Conservation (phyloP, 2,888 invertebrate genomes). For the Epicampocera succincta region DNA sequence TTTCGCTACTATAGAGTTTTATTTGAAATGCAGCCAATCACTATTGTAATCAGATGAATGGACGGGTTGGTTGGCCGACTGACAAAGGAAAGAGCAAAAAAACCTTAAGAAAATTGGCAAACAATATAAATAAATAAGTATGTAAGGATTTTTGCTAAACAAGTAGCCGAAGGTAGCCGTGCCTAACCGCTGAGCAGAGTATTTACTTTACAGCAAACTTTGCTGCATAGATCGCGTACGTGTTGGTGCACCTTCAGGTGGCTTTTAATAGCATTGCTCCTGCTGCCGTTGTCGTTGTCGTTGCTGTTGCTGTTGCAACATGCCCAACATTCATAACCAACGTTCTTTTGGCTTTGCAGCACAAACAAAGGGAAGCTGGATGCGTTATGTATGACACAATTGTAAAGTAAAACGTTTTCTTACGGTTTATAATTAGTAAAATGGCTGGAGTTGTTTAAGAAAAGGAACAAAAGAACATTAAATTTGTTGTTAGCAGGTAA, state of each 20-base stretch:
- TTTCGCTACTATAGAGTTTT: constrained; percentile 38
- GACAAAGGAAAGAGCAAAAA: not conserved
- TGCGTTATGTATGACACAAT: constrained; percentile 66
- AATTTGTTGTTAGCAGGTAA: constrained; percentile 15
- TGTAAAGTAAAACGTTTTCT: constrained; percentile 65
- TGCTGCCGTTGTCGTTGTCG: not conserved
- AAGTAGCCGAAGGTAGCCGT: constrained; percentile 61
- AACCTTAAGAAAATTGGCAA: not conserved
- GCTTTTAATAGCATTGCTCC: constrained; percentile 41
- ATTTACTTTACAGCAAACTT: constrained; percentile 44
- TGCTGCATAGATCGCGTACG: constrained; percentile 41
- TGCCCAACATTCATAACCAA: constrained; percentile 9
- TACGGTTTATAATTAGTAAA: constrained; percentile 67
- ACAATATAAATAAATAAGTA: constrained; percentile 25
- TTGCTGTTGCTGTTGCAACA: not conserved
- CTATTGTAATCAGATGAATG: constrained; percentile 64
- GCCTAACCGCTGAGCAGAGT: constrained; percentile 35
- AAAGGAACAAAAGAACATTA: constrained; percentile 37
- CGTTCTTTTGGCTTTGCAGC: constrained; percentile 12
- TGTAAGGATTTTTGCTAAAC: constrained; percentile 45
- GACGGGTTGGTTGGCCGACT: constrained; percentile 27
- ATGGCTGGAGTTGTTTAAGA: constrained; percentile 29
- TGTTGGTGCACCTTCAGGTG: constrained; percentile 63
- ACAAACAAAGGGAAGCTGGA: constrained; percentile 48
- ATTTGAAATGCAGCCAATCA: constrained; percentile 58